phyloP scores from a whole-genome alignment of 2,797 vertebrate species.

The Takifugu ocellatus region DNA sequence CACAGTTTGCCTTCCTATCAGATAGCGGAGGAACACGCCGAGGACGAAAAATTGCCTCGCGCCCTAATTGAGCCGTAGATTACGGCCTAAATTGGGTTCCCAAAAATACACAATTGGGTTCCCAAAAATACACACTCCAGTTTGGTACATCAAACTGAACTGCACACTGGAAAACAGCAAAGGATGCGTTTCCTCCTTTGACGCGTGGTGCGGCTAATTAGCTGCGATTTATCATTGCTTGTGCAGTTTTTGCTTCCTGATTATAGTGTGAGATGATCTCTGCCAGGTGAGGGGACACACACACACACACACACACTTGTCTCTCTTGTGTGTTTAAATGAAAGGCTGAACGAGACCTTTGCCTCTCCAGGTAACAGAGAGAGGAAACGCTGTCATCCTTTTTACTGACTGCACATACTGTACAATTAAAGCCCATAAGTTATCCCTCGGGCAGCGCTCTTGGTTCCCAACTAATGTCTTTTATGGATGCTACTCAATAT shows the following conservation, averaged over 20 bases:
- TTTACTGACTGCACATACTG: slow-evolving; percentile 6
- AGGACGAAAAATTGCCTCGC: slow-evolving; percentile 41
- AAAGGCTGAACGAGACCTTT: slow-evolving; percentile 3
- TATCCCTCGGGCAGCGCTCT: background rate
- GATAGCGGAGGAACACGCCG: slow-evolving; percentile 52
- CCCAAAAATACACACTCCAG: background rate
- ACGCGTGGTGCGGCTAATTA: slow-evolving; percentile 29
- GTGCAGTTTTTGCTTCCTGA: slow-evolving; percentile 33
- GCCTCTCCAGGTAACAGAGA: slow-evolving; percentile 13
- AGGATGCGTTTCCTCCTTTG: too few relatives aligned
- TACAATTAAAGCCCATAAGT: slow-evolving; percentile 14
- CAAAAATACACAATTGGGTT: background rate
- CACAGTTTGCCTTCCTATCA: slow-evolving; percentile 61
- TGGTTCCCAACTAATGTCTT: slow-evolving; percentile 6
- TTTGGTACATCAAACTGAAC: slow-evolving; percentile 31
- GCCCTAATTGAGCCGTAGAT: slow-evolving; percentile 48
- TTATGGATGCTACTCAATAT: background rate
- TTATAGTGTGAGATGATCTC: slow-evolving; percentile 29
- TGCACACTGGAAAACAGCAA: slow-evolving; percentile 16
- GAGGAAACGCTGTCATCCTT: background rate
- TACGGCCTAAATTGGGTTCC: slow-evolving; percentile 18
- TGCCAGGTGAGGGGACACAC: slow-evolving; percentile 26
- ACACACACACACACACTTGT: slow-evolving; percentile 3
- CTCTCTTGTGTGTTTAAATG: slow-evolving; percentile 27
- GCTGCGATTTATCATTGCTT: slow-evolving; percentile 25